phyloP scores from a whole-genome alignment of 2,888 invertebrate genomes.

The Vesta saturnalis region DNA sequence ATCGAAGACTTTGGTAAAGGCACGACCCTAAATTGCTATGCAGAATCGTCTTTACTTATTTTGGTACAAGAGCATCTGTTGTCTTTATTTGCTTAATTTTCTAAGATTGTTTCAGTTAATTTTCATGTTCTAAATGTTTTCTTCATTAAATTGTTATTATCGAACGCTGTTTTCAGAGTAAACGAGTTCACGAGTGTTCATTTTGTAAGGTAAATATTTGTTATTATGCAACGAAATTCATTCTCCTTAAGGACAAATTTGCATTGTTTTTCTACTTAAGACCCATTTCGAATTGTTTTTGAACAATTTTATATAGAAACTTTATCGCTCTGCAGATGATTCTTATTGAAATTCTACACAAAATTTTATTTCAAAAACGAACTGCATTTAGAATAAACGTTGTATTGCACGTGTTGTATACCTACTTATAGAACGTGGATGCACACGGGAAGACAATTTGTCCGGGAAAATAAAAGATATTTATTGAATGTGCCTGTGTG shows the following conservation, averaged over 20 bases:
- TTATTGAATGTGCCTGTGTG: neutral
- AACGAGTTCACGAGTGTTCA: too few relatives aligned
- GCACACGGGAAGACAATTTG: slow-evolving; percentile 8
- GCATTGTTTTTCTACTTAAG: too few relatives aligned
- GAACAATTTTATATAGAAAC: too few relatives aligned
- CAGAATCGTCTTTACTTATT: slow-evolving; percentile 25
- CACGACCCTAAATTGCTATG: slow-evolving; percentile 33
- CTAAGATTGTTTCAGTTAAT: neutral
- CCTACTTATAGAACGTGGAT: neutral
- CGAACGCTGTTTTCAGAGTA: neutral
- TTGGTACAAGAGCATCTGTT: neutral
- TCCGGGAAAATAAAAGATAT: neutral
- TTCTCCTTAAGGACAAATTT: too few relatives aligned
- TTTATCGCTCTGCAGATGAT: neutral
- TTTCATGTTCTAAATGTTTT: neutral
- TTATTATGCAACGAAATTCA: too few relatives aligned
- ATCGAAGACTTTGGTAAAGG: slow-evolving; percentile 47
- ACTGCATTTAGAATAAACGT: slow-evolving; percentile 1
- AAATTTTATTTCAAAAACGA: neutral
- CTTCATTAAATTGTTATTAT: neutral
- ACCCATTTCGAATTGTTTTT: too few relatives aligned
- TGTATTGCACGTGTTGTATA: neutral
- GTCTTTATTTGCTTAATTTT: neutral
- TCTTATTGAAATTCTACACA: neutral
- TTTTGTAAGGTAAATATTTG: too few relatives aligned